These are phyloP conservation scores for Drosophila ambigua DNA, from an alignment of 1,140 invertebrate species.

Conservation along the genomic window DNA sequence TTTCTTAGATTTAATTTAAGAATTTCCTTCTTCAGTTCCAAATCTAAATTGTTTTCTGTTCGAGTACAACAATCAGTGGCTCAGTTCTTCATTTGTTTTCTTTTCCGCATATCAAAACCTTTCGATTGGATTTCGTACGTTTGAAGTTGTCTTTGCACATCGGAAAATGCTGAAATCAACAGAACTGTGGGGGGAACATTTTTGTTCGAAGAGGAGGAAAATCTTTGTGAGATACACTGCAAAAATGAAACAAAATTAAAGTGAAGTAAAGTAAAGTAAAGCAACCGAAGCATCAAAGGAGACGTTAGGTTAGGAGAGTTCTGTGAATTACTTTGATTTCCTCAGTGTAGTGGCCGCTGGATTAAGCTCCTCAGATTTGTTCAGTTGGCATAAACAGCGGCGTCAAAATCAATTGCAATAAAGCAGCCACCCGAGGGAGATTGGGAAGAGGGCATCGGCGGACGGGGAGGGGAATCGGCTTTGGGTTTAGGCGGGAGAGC, in stretches of 20 bases:
- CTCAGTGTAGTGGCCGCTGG: conserved; percentile 45
- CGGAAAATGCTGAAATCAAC: conserved; percentile 44
- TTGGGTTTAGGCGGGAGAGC: conserved; percentile 21
- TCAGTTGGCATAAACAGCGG: conserved; percentile 73
- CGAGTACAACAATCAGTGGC: conserved; percentile 17
- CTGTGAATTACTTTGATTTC: neutral
- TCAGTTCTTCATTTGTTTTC: neutral
- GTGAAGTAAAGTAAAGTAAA: too few relatives aligned
- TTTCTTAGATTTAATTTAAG: neutral
- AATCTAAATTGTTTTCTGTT: conserved; percentile 27
- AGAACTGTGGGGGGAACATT: neutral
- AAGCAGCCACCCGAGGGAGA: conserved; percentile 46
- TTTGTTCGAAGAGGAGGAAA: conserved; percentile 6
- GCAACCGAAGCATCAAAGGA: neutral
- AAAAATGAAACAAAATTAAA: too few relatives aligned
- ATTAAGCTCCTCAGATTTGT: conserved; percentile 68
- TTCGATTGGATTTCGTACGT: conserved; percentile 34
- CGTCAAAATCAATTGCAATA: conserved; percentile 81
- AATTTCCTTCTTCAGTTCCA: neutral
- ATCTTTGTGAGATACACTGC: neutral
- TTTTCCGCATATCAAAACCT: conserved; percentile 12
- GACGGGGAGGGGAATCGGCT: neutral
- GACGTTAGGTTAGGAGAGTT: too few relatives aligned
- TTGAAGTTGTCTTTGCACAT: conserved; percentile 28
- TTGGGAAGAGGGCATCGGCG: neutral